These are phyloP conservation scores for Achatina immaculata DNA, from an alignment of 1,140 invertebrate species.

Conservation along the genomic window DNA sequence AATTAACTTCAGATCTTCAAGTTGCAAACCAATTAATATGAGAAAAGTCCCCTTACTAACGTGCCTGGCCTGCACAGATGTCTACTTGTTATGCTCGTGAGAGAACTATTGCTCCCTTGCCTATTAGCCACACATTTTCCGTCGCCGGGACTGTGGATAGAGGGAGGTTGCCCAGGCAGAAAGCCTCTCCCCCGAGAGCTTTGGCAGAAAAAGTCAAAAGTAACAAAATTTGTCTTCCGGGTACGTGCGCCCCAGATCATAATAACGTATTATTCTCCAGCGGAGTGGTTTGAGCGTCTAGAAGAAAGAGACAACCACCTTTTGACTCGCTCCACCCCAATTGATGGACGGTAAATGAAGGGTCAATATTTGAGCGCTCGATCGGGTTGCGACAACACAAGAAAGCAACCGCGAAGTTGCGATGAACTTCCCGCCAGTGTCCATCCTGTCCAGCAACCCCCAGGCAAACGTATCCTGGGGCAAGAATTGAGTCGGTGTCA, in stretches of 20 bases:
- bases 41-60: no score
- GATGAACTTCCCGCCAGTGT: neutral
- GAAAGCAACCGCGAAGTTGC: neutral
- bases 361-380: constrained; percentile 8
- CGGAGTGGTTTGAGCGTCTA: no score
- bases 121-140: no score
- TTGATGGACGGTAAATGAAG: neutral
- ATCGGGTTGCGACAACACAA: neutral
- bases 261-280: neutral
- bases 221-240: neutral
- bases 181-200: no score
- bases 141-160: no score
- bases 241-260: neutral
- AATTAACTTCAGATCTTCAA: no score
- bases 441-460: neutral
- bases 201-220: neutral
- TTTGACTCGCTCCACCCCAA: neutral
- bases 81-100: no score
- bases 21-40: no score
- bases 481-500: neutral
- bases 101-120: no score
- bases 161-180: no score
- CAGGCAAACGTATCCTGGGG: neutral
- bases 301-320: neutral
- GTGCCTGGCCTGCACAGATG: no score